A percentile compares a stretch with the other conserved stretches of the same genome.
Evolutionary conservation across 2,888 invertebrate species (phyloP).

Genomic region (Aplocera efformata): DNA sequence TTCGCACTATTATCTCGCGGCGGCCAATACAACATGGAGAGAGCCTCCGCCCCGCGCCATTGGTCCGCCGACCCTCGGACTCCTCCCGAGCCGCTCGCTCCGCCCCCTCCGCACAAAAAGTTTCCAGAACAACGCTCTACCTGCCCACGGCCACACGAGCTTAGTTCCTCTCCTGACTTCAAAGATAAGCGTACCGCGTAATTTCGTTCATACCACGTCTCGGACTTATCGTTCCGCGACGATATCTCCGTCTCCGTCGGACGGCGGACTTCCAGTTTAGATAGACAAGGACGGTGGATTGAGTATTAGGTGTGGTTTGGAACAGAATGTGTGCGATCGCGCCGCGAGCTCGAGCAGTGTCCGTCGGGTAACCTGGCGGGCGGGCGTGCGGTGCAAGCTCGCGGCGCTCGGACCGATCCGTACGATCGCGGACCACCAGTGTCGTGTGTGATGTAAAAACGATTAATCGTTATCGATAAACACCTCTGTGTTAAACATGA

Average conservation of each 20-base stretch:
- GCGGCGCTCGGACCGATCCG: constrained; percentile 41
- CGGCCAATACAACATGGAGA: constrained; percentile 61
- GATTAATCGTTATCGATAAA: constrained; percentile 54
- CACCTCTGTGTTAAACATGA: constrained; percentile 79
- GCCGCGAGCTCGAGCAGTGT: constrained; percentile 64
- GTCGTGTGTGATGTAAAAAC: constrained; percentile 67
- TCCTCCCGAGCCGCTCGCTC: constrained; percentile 74
- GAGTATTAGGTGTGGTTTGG: constrained; percentile 63
- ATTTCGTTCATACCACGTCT: constrained; percentile 53
- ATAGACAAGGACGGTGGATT: constrained; percentile 53
- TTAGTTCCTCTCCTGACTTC: constrained; percentile 48
- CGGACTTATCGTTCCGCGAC: constrained; percentile 53
- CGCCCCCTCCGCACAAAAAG: constrained; percentile 68
- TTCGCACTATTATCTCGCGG: constrained; percentile 73
- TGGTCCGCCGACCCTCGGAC: constrained; percentile 53
- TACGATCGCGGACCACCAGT: constrained; percentile 43
- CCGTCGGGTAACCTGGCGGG: constrained; percentile 63
- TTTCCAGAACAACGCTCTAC: constrained; percentile 49
- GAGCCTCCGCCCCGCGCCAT: constrained; percentile 35
- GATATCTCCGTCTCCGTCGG: constrained; percentile 54
- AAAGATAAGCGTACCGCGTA: constrained; percentile 38
- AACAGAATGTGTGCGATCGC: constrained; percentile 51
- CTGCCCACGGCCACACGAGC: constrained; percentile 54
- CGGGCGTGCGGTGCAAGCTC: constrained; percentile 60
- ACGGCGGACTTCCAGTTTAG: constrained; percentile 25